Base-by-base conservation (phyloP, 2,797 vertebrate species). In the Aldrovandia affinis region DNA sequence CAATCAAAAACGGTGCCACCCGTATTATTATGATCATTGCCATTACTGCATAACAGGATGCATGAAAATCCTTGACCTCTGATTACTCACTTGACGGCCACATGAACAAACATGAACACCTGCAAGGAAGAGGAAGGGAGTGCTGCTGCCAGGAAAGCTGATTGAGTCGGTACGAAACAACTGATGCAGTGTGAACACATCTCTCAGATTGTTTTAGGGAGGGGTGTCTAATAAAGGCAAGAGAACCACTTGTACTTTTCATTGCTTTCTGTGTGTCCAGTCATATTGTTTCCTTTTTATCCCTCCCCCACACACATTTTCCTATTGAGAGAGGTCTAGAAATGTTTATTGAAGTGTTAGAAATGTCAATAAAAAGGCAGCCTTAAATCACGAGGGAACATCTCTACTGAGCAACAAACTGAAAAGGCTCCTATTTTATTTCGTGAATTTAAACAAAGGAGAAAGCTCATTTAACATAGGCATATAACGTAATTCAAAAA, bases 11-110 rank as follows among this genome's bases (percentile, higher is more conserved):
- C 47, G 5, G n/a, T 20, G 47, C 42, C 36, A 77, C 22, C 73
- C 10, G 20, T 44, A 12, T 77, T n/a, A 47, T 77, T n/a, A 47
- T 77, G 6, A 77, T 77, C 18, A 44, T 77, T 2, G 47, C 18
- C 22, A 77, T 44, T 47, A n/a, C 39, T 77, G 36, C 42, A 77
- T 47, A 77, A 77, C 42, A 70, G 68, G 73, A 47, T 77, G 39
- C 25, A 77, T 77, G 9, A 33, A 44, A 47, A 47, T 77, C 22
- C 42, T 77, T 77, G 73, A 47, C 42, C 73, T 77, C 55, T 77
- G 73, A 77, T 77, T 47, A 77, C 42, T 20, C 42, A 77, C 73
- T 77, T 8, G 4, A 77, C 14, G 7, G 73, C 73, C 22, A 25
- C 15, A 44, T 47, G 9, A 77, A 77, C 73, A 77, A 47, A 77